Base-by-base conservation (phyloP, 1,140 invertebrate genomes). In the Zophobas atratus region DNA sequence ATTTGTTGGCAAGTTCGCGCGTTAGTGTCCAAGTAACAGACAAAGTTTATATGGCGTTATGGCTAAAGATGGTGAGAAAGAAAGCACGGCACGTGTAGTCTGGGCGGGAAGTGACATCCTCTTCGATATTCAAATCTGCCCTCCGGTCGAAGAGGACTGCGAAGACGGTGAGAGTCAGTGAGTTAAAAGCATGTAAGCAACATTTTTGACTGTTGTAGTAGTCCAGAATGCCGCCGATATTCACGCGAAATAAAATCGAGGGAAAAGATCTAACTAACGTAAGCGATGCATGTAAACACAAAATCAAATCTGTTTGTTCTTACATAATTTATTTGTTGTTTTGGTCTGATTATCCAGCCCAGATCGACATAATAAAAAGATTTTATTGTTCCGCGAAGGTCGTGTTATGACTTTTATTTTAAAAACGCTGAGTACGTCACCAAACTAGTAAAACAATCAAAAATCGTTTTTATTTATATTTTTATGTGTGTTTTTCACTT, bases 181-280 rank as follows among this genome's bases (percentile, higher is more conserved):
- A 81, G 80, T 83, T 76, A 73, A 72, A 57, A 77, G 80, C 82
- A 83, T 83, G 82, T 83, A 82, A 83, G 82, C 82, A 81, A 76
- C 63, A 75, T 70, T 78, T 75, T 78, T 71, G 41, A 53, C 75
- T 56, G 77, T 32, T 67, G 63, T 70, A 73, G 20, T 75, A 41
- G 35, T 71, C 5, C 39, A 34, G 33, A 51, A 46, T 76, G 74
- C 55, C 39, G 57, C 57, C 57, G 39, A 63, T 63, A 63, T 63
- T 67, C 43, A 43, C 20, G 20, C 20, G 20, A 20, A 20, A 20
- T 20, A 20, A 20, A 20, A 20, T 20, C 20, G 20, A 20, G 20
- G 20, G 20, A 20, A 20, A 20, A 20, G 20, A 20, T 20, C 20
- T 20, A 20, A 20, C 20, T 20, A 20, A 20, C 20, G 20, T 20